Percentiles rank a stretch among this genome's conserved stretches.
phyloP scores from a whole-genome alignment of 2,113 vertebrate species.

The Anas platyrhynchos region DNA sequence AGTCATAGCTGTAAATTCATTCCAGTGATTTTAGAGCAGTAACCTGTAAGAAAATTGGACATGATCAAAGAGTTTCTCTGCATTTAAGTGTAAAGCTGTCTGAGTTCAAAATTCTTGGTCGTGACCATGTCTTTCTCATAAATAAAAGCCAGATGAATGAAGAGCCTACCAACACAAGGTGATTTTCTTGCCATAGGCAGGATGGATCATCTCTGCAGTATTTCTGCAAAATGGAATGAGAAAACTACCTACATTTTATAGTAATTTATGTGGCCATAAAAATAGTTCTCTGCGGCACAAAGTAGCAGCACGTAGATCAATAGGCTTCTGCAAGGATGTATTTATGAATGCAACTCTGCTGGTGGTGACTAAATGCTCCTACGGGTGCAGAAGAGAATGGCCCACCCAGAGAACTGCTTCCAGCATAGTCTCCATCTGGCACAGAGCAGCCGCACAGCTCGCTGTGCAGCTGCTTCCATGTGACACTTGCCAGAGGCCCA shows the following conservation, averaged over 20 bases:
- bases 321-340: background rate
- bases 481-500: background rate
- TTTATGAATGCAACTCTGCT: background rate
- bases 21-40: background rate
- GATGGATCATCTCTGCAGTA: background rate
- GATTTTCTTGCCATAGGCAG: background rate
- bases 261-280: background rate
- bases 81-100: background rate
- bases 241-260: background rate
- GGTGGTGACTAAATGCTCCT: background rate
- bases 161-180: background rate
- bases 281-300: background rate
- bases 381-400: background rate
- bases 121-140: background rate
- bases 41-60: background rate
- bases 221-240: background rate
- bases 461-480: background rate
- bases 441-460: background rate
- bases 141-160: background rate
- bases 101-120: background rate
- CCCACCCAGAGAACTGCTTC: background rate
- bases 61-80: background rate
- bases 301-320: background rate
- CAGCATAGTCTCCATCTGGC: background rate
- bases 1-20: background rate